Conservation (phyloP, 2,888 invertebrate genomes). For the Philereme transversata region DNA sequence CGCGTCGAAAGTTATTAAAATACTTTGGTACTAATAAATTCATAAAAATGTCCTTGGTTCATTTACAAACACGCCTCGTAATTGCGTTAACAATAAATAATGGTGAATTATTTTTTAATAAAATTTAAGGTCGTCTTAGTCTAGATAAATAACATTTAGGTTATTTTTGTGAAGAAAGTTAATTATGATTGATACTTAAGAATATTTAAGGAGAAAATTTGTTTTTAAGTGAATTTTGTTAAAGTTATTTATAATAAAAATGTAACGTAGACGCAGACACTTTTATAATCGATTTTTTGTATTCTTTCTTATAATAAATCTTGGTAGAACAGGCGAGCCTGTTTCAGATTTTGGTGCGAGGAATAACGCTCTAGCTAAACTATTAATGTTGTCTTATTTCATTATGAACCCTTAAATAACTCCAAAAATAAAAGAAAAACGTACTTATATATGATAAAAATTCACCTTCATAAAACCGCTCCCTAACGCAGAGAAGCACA, state of each 20-base stretch:
- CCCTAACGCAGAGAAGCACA: slow-evolving; percentile 72
- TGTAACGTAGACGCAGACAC: neutral
- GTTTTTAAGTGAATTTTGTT: neutral
- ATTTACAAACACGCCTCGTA: neutral
- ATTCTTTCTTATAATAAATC: too few relatives aligned
- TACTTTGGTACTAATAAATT: slow-evolving; percentile 23
- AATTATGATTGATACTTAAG: neutral
- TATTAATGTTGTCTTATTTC: too few relatives aligned
- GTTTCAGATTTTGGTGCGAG: too few relatives aligned
- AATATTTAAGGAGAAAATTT: neutral
- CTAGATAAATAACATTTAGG: neutral
- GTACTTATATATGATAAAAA: too few relatives aligned
- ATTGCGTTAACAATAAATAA: slow-evolving; percentile 20
- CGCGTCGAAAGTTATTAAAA: slow-evolving; percentile 26
- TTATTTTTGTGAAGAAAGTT: too few relatives aligned
- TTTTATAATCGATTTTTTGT: too few relatives aligned
- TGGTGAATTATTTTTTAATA: slow-evolving; percentile 24
- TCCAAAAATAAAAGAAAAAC: too few relatives aligned
- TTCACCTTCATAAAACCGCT: slow-evolving; percentile 25
- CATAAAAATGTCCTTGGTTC: slow-evolving; percentile 8
- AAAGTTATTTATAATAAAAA: neutral
- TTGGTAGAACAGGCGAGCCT: too few relatives aligned
- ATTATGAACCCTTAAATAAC: too few relatives aligned
- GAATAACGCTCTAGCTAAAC: too few relatives aligned
- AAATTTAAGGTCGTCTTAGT: neutral